Conservation (phyloP, 2,888 invertebrate species). For the Osmoderma eremita region DNA sequence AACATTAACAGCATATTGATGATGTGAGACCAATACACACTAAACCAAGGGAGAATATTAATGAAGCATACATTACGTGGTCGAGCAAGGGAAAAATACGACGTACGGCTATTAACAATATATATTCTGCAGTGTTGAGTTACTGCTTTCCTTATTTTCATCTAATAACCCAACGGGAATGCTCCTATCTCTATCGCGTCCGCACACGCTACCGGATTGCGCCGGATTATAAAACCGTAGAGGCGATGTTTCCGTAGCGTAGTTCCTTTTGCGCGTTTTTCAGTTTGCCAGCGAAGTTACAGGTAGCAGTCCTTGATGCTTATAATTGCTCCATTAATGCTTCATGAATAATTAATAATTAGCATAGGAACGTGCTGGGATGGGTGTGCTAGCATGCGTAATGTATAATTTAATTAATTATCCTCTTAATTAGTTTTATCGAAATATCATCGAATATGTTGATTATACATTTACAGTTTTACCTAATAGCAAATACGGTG, state of each 20-base stretch:
- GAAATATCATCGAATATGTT: slow-evolving; percentile 10
- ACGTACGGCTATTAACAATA: slow-evolving; percentile 9
- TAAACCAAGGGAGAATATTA: too few relatives aligned
- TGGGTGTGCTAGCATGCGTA: not conserved
- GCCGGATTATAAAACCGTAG: slow-evolving; percentile 18
- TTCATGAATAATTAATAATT: slow-evolving; percentile 38
- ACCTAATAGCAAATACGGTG: not conserved
- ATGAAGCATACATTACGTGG: not conserved
- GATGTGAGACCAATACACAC: too few relatives aligned
- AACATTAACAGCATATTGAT: too few relatives aligned
- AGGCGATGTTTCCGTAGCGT: slow-evolving; percentile 20
- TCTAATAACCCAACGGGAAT: slow-evolving; percentile 13
- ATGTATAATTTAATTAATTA: slow-evolving; percentile 28
- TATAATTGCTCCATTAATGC: slow-evolving; percentile 37
- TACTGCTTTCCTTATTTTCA: slow-evolving; percentile 5
- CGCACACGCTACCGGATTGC: slow-evolving; percentile 22
- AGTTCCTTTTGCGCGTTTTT: slow-evolving; percentile 17
- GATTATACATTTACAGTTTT: not conserved
- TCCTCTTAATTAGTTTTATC: slow-evolving; percentile 26
- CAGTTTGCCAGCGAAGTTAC: slow-evolving; percentile 5
- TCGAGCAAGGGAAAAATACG: not conserved
- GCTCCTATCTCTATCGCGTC: slow-evolving; percentile 27
- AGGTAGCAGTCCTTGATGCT: slow-evolving; percentile 29
- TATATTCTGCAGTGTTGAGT: slow-evolving; percentile 1
- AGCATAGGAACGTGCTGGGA: slow-evolving; percentile 2